phyloP scores from a whole-genome alignment of 2,888 invertebrate genomes.

The Melipona bicolor region DNA sequence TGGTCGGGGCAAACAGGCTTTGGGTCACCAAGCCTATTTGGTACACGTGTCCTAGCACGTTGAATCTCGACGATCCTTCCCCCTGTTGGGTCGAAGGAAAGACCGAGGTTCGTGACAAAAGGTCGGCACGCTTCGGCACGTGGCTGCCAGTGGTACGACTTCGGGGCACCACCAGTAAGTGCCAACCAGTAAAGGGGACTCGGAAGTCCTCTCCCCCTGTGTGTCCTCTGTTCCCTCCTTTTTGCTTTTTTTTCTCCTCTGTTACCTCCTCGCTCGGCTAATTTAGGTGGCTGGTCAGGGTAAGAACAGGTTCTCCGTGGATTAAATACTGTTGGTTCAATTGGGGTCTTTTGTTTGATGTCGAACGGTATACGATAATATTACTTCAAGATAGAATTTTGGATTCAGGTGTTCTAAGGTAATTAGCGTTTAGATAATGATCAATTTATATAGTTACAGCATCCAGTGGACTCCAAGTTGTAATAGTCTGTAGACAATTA shows the following conservation, averaged over 20 bases:
- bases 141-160: constrained; percentile 67
- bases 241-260: neutral
- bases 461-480: neutral
- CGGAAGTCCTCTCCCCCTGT: constrained; percentile 24
- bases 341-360: neutral
- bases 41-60: constrained; percentile 80
- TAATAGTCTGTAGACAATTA: neutral
- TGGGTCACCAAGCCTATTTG: constrained; percentile 81
- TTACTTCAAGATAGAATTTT: neutral
- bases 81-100: constrained; percentile 13
- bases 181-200: constrained; percentile 69
- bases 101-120: constrained; percentile 56
- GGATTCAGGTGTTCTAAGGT: neutral
- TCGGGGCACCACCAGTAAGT: constrained; percentile 66
- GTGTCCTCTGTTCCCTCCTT: neutral
- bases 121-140: constrained; percentile 76
- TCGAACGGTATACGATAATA: neutral
- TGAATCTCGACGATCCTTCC: constrained; percentile 69
- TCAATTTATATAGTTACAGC: neutral
- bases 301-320: neutral
- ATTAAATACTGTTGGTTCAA: neutral
- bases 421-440: neutral
- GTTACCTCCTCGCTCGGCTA: neutral
- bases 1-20: constrained; percentile 73
- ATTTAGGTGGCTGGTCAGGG: neutral